Evolutionary conservation across 2,797 vertebrate species (phyloP).

Genomic region (Ciconia nigra): DNA sequence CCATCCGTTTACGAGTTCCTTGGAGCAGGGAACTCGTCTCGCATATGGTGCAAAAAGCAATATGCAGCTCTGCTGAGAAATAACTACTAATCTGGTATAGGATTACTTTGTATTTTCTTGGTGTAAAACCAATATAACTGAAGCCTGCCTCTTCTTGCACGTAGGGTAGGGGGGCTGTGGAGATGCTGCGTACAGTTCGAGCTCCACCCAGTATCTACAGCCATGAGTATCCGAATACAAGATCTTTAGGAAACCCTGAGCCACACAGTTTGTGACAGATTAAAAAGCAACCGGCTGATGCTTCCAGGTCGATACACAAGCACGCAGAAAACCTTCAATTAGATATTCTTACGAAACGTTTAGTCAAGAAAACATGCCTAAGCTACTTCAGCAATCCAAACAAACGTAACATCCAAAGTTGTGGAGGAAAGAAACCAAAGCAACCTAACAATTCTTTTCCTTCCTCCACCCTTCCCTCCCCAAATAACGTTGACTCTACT

Average conservation of each 20-base stretch:
- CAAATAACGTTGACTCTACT: neutral
- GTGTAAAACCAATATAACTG: neutral
- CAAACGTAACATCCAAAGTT: neutral
- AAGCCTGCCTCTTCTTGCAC: neutral
- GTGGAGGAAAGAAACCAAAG: neutral
- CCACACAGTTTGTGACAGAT: neutral
- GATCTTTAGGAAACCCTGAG: neutral
- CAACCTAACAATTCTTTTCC: too few species aligned
- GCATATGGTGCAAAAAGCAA: neutral
- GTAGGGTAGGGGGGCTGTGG: neutral
- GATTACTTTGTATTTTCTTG: neutral
- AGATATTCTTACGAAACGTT: neutral
- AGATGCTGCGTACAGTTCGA: neutral
- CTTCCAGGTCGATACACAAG: too few species aligned
- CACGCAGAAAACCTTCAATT: neutral
- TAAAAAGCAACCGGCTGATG: neutral
- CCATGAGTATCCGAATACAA: neutral
- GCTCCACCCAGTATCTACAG: neutral
- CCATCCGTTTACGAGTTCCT: neutral
- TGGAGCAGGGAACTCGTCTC: neutral
- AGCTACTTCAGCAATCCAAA: neutral
- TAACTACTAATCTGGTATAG: neutral
- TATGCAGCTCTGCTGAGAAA: neutral
- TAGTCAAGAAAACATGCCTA: neutral
- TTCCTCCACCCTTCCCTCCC: neutral